These are phyloP conservation scores for Oscheius sp. DNA, from an alignment of 2,888 invertebrate genomes.

Conservation along the genomic window DNA sequence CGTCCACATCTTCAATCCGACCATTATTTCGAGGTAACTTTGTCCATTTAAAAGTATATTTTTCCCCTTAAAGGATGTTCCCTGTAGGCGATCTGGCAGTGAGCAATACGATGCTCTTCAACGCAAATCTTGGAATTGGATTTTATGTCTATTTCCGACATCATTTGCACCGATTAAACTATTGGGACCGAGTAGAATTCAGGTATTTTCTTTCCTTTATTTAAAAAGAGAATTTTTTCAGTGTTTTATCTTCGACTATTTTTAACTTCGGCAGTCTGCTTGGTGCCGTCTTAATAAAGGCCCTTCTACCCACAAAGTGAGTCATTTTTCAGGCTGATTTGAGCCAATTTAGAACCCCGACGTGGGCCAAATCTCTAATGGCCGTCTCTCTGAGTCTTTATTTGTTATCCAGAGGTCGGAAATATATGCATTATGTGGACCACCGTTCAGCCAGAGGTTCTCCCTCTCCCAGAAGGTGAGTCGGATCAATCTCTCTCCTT, in stretches of 20 bases:
- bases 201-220: slow-evolving; percentile 32
- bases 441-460: slow-evolving; percentile 37
- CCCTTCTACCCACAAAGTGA: slow-evolving; percentile 79
- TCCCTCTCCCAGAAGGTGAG: slow-evolving; percentile 37
- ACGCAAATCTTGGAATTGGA: slow-evolving; percentile 83
- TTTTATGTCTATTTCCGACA: slow-evolving; percentile 77
- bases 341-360: slow-evolving; percentile 34
- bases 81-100: slow-evolving; percentile 69
- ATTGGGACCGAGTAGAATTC: slow-evolving; percentile 69
- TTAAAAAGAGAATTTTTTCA: slow-evolving; percentile 36
- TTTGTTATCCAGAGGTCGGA: slow-evolving; percentile 77
- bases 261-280: slow-evolving; percentile 90
- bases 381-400: slow-evolving; percentile 80
- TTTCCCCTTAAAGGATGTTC: slow-evolving; percentile 69
- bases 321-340: slow-evolving; percentile 9
- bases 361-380: slow-evolving; percentile 76
- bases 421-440: slow-evolving; percentile 78
- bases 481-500: too few relatives aligned
- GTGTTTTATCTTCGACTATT: slow-evolving; percentile 76
- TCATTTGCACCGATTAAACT: slow-evolving; percentile 56
- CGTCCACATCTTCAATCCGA: slow-evolving; percentile 63
- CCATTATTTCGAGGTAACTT: slow-evolving; percentile 46
- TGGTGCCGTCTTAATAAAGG: slow-evolving; percentile 85
- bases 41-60: not conserved
- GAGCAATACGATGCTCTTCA: slow-evolving; percentile 81